A percentile compares a stretch with the other conserved stretches of the same genome.
These are phyloP conservation scores for Tetranychus truncatus DNA, from an alignment of 2,888 invertebrate species.

Conservation along the genomic window DNA sequence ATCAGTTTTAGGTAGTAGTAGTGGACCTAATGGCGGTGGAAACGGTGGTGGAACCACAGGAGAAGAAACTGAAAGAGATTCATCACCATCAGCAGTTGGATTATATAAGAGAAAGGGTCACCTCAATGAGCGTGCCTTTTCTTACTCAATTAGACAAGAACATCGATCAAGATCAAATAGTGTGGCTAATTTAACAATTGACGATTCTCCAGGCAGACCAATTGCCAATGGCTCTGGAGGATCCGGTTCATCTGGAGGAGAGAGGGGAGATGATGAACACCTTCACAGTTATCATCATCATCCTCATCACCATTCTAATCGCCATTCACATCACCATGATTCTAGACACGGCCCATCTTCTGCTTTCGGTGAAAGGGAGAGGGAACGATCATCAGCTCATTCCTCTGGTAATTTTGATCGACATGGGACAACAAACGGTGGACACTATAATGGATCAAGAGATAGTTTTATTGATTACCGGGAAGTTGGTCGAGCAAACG, in stretches of 20 bases:
- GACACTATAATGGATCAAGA: background rate
- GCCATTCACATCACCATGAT: background rate
- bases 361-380: background rate
- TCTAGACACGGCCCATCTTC: background rate
- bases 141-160: slow-evolving; percentile 80
- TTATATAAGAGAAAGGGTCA: slow-evolving; percentile 79
- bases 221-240: background rate
- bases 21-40: background rate
- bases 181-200: slow-evolving; percentile 72
- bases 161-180: slow-evolving; percentile 81
- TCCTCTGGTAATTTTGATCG: background rate
- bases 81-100: slow-evolving; percentile 53
- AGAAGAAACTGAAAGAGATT: slow-evolving; percentile 20
- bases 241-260: background rate
- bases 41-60: background rate
- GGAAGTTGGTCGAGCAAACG: background rate
- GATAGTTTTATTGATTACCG: background rate
- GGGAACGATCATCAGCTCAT: background rate
- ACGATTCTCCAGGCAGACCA: background rate
- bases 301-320: background rate
- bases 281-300: background rate
- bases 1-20: background rate
- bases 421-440: background rate
- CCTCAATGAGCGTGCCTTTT: slow-evolving; percentile 75
- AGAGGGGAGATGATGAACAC: background rate